Percentiles rank a stretch among this genome's conserved stretches.
Conservation (phyloP, 2,797 vertebrate species). For the Urosaurus nigricauda region DNA sequence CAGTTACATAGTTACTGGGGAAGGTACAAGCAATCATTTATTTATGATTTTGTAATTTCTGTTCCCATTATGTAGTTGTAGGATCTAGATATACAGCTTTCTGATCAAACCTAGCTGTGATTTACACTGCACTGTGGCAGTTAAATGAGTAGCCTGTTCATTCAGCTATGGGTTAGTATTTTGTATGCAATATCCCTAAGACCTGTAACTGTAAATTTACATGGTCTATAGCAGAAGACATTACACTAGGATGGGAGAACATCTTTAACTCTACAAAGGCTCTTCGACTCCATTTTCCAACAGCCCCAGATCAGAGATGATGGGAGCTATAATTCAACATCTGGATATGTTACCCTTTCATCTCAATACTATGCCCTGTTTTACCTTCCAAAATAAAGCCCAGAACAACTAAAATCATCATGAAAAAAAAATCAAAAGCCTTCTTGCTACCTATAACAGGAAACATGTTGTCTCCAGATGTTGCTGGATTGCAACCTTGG, state of each 20-base stretch:
- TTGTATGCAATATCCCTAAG: neutral
- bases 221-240: neutral
- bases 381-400: neutral
- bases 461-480: neutral
- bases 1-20: too few relatives aligned
- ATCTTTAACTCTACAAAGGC: neutral
- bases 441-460: neutral
- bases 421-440: neutral
- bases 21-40: neutral
- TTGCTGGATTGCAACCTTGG: neutral
- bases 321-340: neutral
- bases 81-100: neutral
- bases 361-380: too few relatives aligned
- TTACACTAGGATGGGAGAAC: too few relatives aligned
- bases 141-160: slow-evolving; percentile 30
- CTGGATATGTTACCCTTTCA: neutral
- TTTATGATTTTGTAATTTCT: neutral
- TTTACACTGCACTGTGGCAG: slow-evolving; percentile 29
- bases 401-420: neutral
- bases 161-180: neutral
- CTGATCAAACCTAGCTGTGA: slow-evolving; percentile 17
- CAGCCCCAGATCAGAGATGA: neutral
- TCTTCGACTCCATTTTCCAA: neutral
- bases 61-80: neutral
- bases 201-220: slow-evolving; percentile 32